phyloP scores from a whole-genome alignment of 2,888 invertebrate species.

The Elegia similella region DNA sequence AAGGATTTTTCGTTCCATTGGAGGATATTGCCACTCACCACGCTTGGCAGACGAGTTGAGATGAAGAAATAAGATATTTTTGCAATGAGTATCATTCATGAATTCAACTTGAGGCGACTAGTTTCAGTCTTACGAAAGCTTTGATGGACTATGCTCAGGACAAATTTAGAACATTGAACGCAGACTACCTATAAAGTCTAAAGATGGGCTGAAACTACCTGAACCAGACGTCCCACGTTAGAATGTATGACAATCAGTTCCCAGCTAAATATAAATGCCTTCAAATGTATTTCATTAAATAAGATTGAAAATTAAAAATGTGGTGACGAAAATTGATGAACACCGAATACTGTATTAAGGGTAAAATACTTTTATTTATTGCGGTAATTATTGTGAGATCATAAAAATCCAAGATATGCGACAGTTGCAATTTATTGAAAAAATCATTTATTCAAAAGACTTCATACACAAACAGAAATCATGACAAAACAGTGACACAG shows the following conservation, averaged over 20 bases:
- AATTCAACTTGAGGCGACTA: too few relatives aligned
- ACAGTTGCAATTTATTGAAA: neutral
- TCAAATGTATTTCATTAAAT: neutral
- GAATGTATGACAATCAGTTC: neutral
- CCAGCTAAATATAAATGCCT: neutral
- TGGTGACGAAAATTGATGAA: neutral
- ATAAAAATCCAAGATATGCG: slow-evolving; percentile 8
- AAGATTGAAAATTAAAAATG: neutral
- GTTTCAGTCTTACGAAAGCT: too few relatives aligned
- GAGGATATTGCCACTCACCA: too few relatives aligned
- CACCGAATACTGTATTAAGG: slow-evolving; percentile 1
- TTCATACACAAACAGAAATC: neutral
- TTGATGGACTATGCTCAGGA: too few relatives aligned
- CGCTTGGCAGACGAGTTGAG: too few relatives aligned
- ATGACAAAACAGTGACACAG: neutral
- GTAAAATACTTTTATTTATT: neutral
- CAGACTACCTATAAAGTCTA: too few relatives aligned
- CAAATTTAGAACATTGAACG: too few relatives aligned
- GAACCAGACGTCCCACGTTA: too few relatives aligned
- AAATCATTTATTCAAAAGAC: neutral
- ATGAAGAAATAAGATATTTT: too few relatives aligned
- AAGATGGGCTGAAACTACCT: too few relatives aligned
- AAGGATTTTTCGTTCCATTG: too few relatives aligned
- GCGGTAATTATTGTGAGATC: neutral
- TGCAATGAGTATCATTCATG: too few relatives aligned